These are phyloP conservation scores for Oikopleura albicans DNA, from an alignment of 23 tunicate genomes.

Conservation along the genomic window DNA sequence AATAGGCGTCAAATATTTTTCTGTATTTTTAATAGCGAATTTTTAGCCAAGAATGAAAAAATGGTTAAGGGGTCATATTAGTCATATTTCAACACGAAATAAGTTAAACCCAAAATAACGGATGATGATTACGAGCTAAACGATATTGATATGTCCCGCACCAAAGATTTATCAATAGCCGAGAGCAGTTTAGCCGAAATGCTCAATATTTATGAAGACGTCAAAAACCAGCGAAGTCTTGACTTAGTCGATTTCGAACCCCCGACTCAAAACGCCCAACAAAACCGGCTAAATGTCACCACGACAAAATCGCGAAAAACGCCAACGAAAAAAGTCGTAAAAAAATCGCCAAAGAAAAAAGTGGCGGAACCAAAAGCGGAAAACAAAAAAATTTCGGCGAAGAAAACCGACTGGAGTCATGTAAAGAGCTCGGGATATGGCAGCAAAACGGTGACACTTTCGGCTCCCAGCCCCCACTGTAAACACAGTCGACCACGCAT, in stretches of 20 bases:
- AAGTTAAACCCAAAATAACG: no score
- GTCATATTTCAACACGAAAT: no score
- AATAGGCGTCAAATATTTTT: no score
- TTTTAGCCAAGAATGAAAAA: no score
- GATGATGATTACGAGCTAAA: no score
- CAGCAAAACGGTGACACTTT: not conserved
- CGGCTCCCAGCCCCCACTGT: not conserved
- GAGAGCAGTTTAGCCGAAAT: not conserved
- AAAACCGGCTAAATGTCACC: not conserved
- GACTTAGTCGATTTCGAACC: no score
- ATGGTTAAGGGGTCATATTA: no score
- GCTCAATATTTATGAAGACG: not conserved
- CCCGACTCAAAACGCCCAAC: not conserved
- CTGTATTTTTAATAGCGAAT: no score
- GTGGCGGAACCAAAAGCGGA: not conserved
- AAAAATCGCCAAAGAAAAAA: not conserved
- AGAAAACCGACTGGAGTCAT: not conserved
- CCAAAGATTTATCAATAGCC: not conserved
- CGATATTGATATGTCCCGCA: not conserved
- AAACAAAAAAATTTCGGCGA: not conserved
- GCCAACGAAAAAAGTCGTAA: not conserved
- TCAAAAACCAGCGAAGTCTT: not conserved
- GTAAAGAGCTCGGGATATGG: conserved; percentile 4
- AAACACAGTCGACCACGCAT: not conserved
- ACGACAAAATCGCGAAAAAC: not conserved